A percentile compares a stretch with the other conserved stretches of the same genome.
These are phyloP conservation scores for Euclidia mi DNA, from an alignment of 2,888 invertebrate species.

Conservation along the genomic window DNA sequence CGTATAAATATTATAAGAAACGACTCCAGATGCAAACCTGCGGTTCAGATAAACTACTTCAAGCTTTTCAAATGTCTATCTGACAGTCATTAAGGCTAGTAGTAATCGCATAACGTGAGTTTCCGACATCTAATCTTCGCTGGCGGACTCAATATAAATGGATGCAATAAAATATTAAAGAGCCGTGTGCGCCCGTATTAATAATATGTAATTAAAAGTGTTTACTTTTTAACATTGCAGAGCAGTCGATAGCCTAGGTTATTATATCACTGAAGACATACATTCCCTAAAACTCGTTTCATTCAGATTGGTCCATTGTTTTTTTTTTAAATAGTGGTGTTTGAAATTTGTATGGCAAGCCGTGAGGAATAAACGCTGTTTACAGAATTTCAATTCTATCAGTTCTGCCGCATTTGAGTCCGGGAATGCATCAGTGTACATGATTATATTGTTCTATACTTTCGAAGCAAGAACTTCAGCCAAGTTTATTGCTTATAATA, in stretches of 20 bases:
- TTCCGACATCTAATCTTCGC: constrained; percentile 52
- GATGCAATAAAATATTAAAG: constrained; percentile 34
- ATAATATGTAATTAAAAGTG: constrained; percentile 27
- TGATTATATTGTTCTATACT: too few species aligned
- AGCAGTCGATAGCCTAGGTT: not conserved
- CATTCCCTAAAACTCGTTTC: too few species aligned
- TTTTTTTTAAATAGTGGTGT: too few species aligned
- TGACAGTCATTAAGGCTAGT: constrained; percentile 66
- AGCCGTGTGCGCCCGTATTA: constrained; percentile 8
- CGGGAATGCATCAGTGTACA: too few species aligned
- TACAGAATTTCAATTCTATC: too few species aligned
- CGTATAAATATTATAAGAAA: constrained; percentile 25
- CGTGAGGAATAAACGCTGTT: too few species aligned
- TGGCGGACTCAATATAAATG: constrained; percentile 31
- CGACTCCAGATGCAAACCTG: constrained; percentile 48
- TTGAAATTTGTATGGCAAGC: too few species aligned
- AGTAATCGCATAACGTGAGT: constrained; percentile 73
- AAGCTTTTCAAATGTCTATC: constrained; percentile 69
- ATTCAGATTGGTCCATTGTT: too few species aligned
- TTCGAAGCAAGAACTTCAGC: too few species aligned
- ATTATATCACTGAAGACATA: too few species aligned
- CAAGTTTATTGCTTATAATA: too few species aligned
- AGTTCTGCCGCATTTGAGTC: too few species aligned
- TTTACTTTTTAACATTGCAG: constrained; percentile 16
- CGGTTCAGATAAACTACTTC: constrained; percentile 68